Evolutionary conservation across 2,888 invertebrate genomes (phyloP), one percentile per base, ranked within the genome.

Genomic region (Diadegma fenestrale): DNA sequence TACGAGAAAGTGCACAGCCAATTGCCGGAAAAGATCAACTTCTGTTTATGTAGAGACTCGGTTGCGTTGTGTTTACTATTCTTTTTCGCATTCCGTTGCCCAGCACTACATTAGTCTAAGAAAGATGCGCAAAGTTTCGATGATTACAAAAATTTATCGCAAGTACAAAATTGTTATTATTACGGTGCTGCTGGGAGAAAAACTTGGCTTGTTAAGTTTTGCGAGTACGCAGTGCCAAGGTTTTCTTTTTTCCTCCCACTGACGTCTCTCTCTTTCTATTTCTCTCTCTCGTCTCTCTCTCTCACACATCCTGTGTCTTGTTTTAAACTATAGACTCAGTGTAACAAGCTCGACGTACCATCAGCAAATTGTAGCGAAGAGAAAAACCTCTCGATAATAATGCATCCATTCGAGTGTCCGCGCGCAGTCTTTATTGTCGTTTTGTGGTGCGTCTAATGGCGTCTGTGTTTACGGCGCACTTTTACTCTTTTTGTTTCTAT

Each of bases 331-430:
- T 26, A 43, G 63, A 12, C 33, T 63, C 41, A 37, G n/a, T n/a
- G 51, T 51, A 30, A 30, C 64, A 68, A 71, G 71, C 48, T 26
- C 48, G 19, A 51, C 17, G 43, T 30, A 43, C 45, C 41, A 61
- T 30, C 68, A 30, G 78, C 69, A 69, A 58, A 69, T 69, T 58
- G 69, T 41, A 33, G 58, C 33, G 19, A 41, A 33, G 69, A 68
- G 45, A 71, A 82, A 78, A 82, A 68, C n/a, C n/a, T 33, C 71
- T 71, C 78, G 79, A 85, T 84, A 78, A 79, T 85, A 82, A 85
- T 82, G 78, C 79, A 64, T 79, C 82, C 82, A 48, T 73, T 82
- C 79, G 82, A 85, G 78, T 79, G 79, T 71, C 66, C 73, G 64
- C 45, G 64, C 73, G 64, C 45, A 69, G 69, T 66, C 33, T 66